phyloP scores from a whole-genome alignment of 2,113 vertebrate genomes.

The Silurus meridionalis region DNA sequence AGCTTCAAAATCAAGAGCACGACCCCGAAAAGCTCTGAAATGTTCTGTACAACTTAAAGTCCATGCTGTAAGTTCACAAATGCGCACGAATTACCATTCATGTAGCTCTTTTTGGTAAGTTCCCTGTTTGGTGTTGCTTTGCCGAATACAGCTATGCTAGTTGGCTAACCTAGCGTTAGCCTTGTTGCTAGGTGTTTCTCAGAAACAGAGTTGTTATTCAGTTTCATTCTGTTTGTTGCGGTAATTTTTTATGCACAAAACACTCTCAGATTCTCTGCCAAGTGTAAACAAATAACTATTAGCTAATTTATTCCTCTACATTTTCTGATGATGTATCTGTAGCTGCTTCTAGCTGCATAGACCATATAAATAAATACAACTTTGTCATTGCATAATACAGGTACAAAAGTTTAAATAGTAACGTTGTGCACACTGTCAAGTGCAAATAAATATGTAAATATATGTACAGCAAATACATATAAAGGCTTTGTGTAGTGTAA shows the following conservation, averaged over 20 bases:
- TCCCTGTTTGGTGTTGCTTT: background rate
- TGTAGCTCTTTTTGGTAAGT: background rate
- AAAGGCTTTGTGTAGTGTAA: too few relatives aligned
- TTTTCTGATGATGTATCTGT: background rate
- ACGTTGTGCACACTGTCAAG: too few relatives aligned
- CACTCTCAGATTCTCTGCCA: background rate
- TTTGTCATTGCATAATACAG: too few relatives aligned
- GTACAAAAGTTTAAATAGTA: too few relatives aligned
- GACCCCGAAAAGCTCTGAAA: constrained; percentile 62
- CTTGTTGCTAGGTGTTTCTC: constrained; percentile 1
- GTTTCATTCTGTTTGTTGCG: background rate
- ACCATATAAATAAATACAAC: too few relatives aligned
- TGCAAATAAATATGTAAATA: too few relatives aligned
- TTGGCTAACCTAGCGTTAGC: background rate
- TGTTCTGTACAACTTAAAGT: constrained; percentile 69
- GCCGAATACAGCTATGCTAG: constrained; percentile 24
- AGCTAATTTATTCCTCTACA: background rate
- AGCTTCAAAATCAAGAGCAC: constrained; percentile 27
- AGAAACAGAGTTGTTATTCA: background rate
- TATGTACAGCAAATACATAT: too few relatives aligned
- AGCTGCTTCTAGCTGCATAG: background rate
- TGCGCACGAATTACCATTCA: background rate
- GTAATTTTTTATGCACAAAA: background rate
- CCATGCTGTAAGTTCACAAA: constrained; percentile 65
- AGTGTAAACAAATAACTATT: background rate